phyloP scores from a whole-genome alignment of 2,113 vertebrate species.

The Podilymbus podiceps region DNA sequence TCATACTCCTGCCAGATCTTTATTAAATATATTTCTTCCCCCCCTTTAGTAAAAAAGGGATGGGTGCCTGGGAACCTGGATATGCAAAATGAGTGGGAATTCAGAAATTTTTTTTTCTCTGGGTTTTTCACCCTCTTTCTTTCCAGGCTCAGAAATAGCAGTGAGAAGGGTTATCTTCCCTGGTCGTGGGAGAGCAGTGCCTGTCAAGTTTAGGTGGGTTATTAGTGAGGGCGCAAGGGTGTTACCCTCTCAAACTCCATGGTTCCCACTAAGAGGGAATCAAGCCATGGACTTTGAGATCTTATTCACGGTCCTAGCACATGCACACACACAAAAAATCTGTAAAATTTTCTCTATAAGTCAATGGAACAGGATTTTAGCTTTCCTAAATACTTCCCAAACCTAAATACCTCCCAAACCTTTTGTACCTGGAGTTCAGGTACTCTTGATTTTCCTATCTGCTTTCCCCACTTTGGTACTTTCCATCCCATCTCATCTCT shows the following conservation, averaged over 20 bases:
- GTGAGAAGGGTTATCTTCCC: slow-evolving; percentile 2
- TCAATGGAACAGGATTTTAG: background rate
- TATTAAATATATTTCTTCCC: slow-evolving; percentile 60
- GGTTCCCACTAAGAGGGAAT: background rate
- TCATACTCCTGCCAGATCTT: slow-evolving; percentile 61
- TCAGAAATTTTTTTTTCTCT: background rate
- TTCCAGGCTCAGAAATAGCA: background rate
- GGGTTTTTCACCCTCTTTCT: background rate
- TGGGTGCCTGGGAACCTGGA: slow-evolving; percentile 63
- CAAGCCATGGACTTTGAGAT: background rate
- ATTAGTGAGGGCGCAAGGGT: background rate
- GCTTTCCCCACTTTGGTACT: background rate
- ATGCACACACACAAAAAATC: background rate
- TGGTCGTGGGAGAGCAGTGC: background rate
- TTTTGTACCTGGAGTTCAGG: background rate
- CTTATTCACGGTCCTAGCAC: background rate
- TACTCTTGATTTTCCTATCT: background rate
- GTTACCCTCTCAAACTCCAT: background rate
- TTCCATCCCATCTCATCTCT: background rate
- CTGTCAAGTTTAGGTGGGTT: background rate
- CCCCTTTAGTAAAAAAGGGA: slow-evolving; percentile 37
- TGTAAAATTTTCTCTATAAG: background rate
- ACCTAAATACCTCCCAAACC: background rate
- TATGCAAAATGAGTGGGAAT: slow-evolving; percentile 65
- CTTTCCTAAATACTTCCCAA: background rate